phyloP scores from a whole-genome alignment of 2,888 invertebrate species.

The Gymnoscelis rufifasciata region DNA sequence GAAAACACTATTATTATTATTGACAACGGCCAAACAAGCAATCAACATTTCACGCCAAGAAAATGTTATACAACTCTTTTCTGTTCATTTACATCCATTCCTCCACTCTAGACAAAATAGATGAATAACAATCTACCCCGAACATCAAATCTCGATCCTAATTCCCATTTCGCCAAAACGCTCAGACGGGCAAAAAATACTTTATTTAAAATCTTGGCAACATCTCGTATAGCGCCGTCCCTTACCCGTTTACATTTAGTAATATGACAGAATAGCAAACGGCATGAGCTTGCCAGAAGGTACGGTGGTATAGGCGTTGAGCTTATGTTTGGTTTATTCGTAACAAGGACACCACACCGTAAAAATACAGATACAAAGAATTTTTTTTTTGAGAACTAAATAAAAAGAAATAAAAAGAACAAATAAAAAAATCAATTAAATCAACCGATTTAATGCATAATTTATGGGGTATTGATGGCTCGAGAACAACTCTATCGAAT shows the following conservation, averaged over 20 bases:
- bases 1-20: not conserved
- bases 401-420: too few relatives aligned
- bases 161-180: constrained; percentile 1
- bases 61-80: not conserved
- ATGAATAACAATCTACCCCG: constrained; percentile 1
- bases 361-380: too few relatives aligned
- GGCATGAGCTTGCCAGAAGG: too few relatives aligned
- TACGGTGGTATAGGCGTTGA: too few relatives aligned
- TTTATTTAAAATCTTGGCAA: constrained; percentile 15
- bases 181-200: constrained; percentile 1
- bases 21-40: not conserved
- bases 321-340: too few relatives aligned
- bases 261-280: constrained; percentile 17
- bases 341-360: too few relatives aligned
- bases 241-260: constrained; percentile 40
- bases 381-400: too few relatives aligned
- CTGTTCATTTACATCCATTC: not conserved
- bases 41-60: not conserved
- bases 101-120: not conserved
- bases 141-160: not conserved
- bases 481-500: too few relatives aligned
- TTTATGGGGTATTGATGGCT: too few relatives aligned
- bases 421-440: too few relatives aligned
- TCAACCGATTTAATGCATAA: too few relatives aligned
- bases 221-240: constrained; percentile 22